Evolutionary conservation across 2,797 vertebrate genomes (phyloP).

Genomic region (Nothura maculosa): DNA sequence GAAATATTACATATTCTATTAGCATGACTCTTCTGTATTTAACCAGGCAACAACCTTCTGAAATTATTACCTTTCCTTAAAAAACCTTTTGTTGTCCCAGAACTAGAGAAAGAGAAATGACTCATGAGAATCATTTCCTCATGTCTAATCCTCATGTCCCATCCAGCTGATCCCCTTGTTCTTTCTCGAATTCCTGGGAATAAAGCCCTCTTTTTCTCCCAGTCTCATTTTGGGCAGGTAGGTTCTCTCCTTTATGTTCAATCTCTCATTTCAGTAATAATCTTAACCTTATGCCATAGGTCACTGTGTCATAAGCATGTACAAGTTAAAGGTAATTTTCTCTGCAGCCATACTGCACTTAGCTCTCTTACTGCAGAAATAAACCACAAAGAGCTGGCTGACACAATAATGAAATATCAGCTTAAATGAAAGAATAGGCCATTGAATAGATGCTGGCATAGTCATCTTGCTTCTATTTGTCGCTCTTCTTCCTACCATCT

Average conservation of each 20-base stretch:
- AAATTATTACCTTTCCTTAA: background rate
- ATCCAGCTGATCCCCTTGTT: background rate
- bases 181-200: background rate
- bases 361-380: background rate
- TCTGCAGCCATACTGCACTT: background rate
- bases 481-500: background rate
- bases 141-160: background rate
- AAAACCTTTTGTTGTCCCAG: background rate
- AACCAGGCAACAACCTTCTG: background rate
- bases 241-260: background rate
- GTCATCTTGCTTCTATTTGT: background rate
- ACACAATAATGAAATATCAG: background rate
- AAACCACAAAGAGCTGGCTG: background rate
- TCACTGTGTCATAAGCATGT: background rate
- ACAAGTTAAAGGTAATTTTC: background rate
- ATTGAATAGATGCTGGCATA: background rate
- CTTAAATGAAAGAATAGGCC: background rate
- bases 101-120: background rate
- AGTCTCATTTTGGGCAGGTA: background rate
- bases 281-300: background rate
- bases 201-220: background rate
- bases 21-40: background rate
- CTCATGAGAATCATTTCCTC: background rate
- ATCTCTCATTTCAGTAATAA: constrained; percentile 11
- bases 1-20: background rate